Conservation (phyloP, 2,888 invertebrate genomes). For the Tinea trinotella region DNA sequence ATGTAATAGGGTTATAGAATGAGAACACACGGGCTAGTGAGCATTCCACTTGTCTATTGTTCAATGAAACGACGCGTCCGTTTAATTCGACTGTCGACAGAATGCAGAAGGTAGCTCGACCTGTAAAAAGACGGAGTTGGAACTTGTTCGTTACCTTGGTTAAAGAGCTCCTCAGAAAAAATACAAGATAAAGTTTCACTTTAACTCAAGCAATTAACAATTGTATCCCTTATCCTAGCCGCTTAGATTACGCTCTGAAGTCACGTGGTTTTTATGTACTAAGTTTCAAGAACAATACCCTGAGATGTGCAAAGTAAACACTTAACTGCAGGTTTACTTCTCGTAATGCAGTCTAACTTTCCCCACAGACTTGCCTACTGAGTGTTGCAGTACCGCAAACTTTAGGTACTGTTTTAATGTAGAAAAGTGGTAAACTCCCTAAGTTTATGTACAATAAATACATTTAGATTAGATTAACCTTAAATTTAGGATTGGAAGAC, state of each 20-base stretch:
- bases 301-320: constrained; percentile 64
- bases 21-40: too few relatives aligned
- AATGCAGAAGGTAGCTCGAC: too few relatives aligned
- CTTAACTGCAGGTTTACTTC: constrained; percentile 64
- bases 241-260: constrained; percentile 27
- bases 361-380: constrained; percentile 43
- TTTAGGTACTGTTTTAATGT: constrained; percentile 58
- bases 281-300: constrained; percentile 48
- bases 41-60: too few relatives aligned
- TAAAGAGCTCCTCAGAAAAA: too few relatives aligned
- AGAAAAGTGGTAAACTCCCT: neutral
- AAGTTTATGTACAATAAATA: neutral
- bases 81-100: too few relatives aligned
- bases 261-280: constrained; percentile 50
- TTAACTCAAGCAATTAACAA: too few relatives aligned
- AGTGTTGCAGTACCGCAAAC: constrained; percentile 37
- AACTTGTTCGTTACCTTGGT: too few relatives aligned
- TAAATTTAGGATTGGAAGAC: too few relatives aligned
- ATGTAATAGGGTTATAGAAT: too few relatives aligned
- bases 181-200: too few relatives aligned
- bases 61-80: too few relatives aligned
- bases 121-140: too few relatives aligned
- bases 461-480: neutral
- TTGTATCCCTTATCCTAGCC: neutral
- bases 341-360: constrained; percentile 62